phyloP scores from a whole-genome alignment of 2,888 invertebrate genomes.

The Caenorhabditis wallacei region DNA sequence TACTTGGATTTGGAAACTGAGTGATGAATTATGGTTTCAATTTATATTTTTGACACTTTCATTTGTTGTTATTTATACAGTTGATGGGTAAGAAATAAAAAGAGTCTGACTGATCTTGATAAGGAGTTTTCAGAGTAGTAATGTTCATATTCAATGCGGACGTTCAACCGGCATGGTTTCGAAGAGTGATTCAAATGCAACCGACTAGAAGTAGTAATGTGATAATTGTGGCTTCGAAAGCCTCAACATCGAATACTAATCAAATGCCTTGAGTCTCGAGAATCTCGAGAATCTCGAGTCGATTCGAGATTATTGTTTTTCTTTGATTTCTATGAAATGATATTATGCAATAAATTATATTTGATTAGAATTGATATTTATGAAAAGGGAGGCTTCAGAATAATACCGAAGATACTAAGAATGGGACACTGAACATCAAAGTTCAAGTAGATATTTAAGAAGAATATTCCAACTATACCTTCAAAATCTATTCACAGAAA shows the following conservation, averaged over 20 bases:
- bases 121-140: conserved; percentile 20
- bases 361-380: no score
- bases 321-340: no score
- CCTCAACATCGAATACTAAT: conserved; percentile 26
- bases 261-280: neutral
- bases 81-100: conserved; percentile 36
- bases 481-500: no score
- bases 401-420: no score
- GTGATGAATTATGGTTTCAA: conserved; percentile 40
- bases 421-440: no score
- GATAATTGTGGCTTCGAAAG: conserved; percentile 26
- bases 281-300: no score
- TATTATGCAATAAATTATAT: no score
- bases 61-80: conserved; percentile 23
- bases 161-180: conserved; percentile 32
- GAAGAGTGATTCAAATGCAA: conserved; percentile 26
- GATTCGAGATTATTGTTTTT: no score
- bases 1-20: conserved; percentile 18
- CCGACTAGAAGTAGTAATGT: conserved; percentile 31
- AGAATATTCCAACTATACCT: no score
- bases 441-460: no score
- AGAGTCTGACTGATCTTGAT: neutral
- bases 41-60: conserved; percentile 43
- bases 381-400: no score
- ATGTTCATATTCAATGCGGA: conserved; percentile 43